These are phyloP conservation scores for Leucophenga varia DNA, from an alignment of 1,140 invertebrate genomes.

Conservation along the genomic window DNA sequence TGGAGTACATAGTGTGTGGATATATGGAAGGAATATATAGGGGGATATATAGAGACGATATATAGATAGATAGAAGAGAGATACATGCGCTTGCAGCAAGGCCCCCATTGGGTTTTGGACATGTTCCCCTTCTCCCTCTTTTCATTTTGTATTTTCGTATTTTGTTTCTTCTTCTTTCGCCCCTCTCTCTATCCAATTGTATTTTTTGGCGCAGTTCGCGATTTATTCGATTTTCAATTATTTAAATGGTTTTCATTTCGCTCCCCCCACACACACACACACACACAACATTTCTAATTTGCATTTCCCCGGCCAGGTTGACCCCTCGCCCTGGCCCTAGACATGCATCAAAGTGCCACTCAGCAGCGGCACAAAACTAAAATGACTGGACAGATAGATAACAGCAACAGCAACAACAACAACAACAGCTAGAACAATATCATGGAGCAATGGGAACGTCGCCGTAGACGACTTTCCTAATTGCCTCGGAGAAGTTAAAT, in stretches of 20 bases:
- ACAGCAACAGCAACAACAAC: slow-evolving; percentile 8
- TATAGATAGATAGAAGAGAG: neutral
- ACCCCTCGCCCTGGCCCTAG: neutral
- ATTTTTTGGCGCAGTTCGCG: slow-evolving; percentile 19
- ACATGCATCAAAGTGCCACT: slow-evolving; percentile 47
- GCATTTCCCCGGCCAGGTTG: slow-evolving; percentile 25
- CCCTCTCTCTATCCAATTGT: no score
- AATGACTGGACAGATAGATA: slow-evolving; percentile 29
- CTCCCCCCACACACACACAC: slow-evolving; percentile 22
- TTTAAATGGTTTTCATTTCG: slow-evolving; percentile 49
- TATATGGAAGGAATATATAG: slow-evolving; percentile 4
- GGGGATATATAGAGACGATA: slow-evolving; percentile 6
- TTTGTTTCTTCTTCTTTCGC: slow-evolving; percentile 21
- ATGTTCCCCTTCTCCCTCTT: neutral
- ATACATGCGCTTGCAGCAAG: slow-evolving; percentile 6
- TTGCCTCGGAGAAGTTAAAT: slow-evolving; percentile 45
- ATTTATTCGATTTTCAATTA: slow-evolving; percentile 52
- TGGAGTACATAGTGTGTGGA: neutral
- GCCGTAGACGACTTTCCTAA: slow-evolving; percentile 33
- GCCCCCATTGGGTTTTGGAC: slow-evolving; percentile 23
- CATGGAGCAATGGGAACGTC: slow-evolving; percentile 8
- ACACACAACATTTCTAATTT: slow-evolving; percentile 30
- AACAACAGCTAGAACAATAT: slow-evolving; percentile 3
- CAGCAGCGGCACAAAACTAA: slow-evolving; percentile 25
- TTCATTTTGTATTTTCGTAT: slow-evolving; percentile 12